Percentiles rank a stretch among this genome's conserved stretches.
Conservation (phyloP, 1,140 invertebrate species). For the Danaus melanippus region DNA sequence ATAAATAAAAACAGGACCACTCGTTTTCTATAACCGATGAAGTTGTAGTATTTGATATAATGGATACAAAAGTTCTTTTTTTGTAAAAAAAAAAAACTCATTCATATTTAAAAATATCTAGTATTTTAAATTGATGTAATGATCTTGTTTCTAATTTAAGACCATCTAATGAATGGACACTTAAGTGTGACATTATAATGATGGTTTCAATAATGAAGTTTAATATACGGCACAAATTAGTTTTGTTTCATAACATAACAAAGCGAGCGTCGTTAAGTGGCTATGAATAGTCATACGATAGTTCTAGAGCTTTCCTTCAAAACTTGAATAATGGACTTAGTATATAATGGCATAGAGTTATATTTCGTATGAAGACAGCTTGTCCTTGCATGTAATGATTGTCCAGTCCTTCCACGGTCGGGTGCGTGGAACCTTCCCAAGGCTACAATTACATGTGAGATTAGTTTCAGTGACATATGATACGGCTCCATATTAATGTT, state of each 20-base stretch:
- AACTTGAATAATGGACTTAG: slow-evolving; percentile 1
- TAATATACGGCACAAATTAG: slow-evolving; percentile 10
- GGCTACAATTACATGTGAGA: slow-evolving; percentile 49
- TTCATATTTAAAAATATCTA: no score
- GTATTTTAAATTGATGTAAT: no score
- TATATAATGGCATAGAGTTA: background rate
- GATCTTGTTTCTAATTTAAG: no score
- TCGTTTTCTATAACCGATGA: no score
- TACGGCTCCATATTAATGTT: slow-evolving; percentile 15
- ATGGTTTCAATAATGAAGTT: slow-evolving; percentile 7
- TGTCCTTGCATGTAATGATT: slow-evolving; percentile 35
- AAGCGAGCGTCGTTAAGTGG: slow-evolving; percentile 5
- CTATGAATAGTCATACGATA: slow-evolving; percentile 5
- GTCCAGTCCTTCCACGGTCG: slow-evolving; percentile 55
- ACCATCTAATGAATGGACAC: no score
- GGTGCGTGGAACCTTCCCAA: slow-evolving; percentile 48
- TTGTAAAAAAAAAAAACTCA: no score
- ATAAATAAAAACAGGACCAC: no score
- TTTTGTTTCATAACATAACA: slow-evolving; percentile 4
- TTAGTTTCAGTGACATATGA: slow-evolving; percentile 52
- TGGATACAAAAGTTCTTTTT: no score
- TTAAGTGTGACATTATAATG: background rate
- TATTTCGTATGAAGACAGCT: background rate
- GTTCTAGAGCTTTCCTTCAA: slow-evolving; percentile 5
- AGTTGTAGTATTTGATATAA: no score